These are phyloP conservation scores for Dysidea cf. avara DNA, from an alignment of 37 sponge, comb jelly and placozoan genomes.

Conservation along the genomic window DNA sequence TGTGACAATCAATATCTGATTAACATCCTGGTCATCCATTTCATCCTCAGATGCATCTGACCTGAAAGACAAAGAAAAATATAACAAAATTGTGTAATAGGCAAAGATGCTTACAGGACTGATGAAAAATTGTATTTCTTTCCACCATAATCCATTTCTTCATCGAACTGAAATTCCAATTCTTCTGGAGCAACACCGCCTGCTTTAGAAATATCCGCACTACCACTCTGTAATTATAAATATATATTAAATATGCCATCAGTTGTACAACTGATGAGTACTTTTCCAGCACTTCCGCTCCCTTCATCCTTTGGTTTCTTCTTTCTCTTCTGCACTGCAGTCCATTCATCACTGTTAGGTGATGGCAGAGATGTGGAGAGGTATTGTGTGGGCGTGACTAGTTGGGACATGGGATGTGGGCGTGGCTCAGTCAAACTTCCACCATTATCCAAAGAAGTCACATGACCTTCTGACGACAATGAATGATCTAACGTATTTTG, in stretches of 20 bases:
- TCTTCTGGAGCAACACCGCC: slow-evolving; percentile 33
- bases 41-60: slow-evolving; percentile 77
- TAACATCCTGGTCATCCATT: slow-evolving; percentile 74
- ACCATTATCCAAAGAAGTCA: no score
- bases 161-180: slow-evolving; percentile 69
- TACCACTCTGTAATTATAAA: no score
- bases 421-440: no score
- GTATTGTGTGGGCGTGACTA: no score
- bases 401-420: no score
- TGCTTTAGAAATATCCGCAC: no score
- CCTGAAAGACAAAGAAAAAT: slow-evolving; percentile 17
- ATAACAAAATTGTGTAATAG: neutral
- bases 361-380: neutral
- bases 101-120: no score
- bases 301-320: slow-evolving; percentile 20
- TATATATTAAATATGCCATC: no score
- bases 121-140: slow-evolving; percentile 51
- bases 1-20: slow-evolving; percentile 74
- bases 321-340: slow-evolving; percentile 47
- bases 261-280: no score
- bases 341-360: slow-evolving; percentile 29
- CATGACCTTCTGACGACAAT: no score
- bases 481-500: no score
- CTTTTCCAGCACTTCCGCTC: neutral
- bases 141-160: slow-evolving; percentile 48